Conservation (phyloP, 2,113 vertebrate species). For the Tachycineta bicolor region DNA sequence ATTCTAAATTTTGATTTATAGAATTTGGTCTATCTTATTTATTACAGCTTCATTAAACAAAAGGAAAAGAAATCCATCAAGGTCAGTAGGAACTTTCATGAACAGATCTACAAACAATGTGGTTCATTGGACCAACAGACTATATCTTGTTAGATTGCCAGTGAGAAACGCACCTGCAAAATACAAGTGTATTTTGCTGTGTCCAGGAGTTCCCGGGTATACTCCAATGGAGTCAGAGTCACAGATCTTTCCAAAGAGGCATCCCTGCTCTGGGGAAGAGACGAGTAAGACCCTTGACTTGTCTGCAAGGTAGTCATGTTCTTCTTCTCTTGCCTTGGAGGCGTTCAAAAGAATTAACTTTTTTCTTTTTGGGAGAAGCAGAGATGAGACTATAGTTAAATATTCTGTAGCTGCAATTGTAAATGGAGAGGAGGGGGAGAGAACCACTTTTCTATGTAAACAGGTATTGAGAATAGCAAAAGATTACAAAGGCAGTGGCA, state of each 20-base stretch:
- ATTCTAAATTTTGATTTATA: no score
- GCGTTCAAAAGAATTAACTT: neutral
- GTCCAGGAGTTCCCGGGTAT: neutral
- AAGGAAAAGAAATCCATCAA: neutral
- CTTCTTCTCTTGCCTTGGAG: neutral
- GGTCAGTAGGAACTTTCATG: neutral
- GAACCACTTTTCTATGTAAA: neutral
- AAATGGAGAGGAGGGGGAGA: rapidly evolving
- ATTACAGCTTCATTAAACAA: neutral
- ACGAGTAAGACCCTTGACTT: neutral
- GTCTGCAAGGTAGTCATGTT: neutral
- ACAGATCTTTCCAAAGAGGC: neutral
- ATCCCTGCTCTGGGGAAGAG: neutral
- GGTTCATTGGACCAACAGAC: neutral
- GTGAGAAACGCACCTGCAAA: neutral
- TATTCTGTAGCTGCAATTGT: neutral
- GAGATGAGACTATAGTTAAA: neutral
- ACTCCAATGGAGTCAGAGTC: neutral
- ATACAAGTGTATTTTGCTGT: neutral
- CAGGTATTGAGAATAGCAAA: neutral
- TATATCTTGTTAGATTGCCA: neutral
- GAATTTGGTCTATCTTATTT: no score
- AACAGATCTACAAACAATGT: neutral
- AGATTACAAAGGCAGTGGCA: neutral
- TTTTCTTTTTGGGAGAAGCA: neutral